Evolutionary conservation across 2,888 invertebrate species (phyloP), one percentile per base, ranked within the genome.

Genomic region (Tortricodes alternella): DNA sequence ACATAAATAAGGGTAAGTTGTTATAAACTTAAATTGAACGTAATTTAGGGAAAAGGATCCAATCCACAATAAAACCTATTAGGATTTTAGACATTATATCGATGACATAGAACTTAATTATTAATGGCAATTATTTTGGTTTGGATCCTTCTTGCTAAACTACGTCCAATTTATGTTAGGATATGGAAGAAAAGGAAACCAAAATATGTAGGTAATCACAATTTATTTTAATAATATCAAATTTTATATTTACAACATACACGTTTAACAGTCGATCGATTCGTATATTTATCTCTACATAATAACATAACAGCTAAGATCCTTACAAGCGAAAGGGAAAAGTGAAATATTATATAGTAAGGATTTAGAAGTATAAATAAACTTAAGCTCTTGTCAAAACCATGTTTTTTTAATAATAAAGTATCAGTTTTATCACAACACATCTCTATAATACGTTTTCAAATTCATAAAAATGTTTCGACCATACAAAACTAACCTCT

Each of bases 351-450:
- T 38, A 29, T 37, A 49, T 13, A 41, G 15, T 15, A 41, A 41
- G 39, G 15, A 13, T 29, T 41, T 27, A 21, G 21, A 27, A 11
- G 27, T 29, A 38, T 43, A n/a, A 3, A 55, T 19, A 49, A 27
- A 34, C 46, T 32, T 46, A 19, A 18, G 7, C 34, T 35, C 48
- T 21, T 21, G 46, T 41, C 48, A 39, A 39, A 55, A 27, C 15
- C 32, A 27, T 7, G 16, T n/a, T 29, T 23, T 24, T 15, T 11
- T 18, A 7, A 16, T 18, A 29, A n/a, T 27, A 21, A 37, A 35
- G n/a, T 41, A 23, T 11, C 15, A 8, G 24, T 35, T 55, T 49
- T 35, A 55, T 55, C 48, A 49, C 55, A 55, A 43, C 16, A 29
- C 34, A 44, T 34, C 24, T 27, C 15, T 38, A 44, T 37, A 56